A percentile compares a stretch with the other conserved stretches of the same genome.
Evolutionary conservation across 2,888 invertebrate genomes (phyloP).

Genomic region (Onthophagus sagittarius): DNA sequence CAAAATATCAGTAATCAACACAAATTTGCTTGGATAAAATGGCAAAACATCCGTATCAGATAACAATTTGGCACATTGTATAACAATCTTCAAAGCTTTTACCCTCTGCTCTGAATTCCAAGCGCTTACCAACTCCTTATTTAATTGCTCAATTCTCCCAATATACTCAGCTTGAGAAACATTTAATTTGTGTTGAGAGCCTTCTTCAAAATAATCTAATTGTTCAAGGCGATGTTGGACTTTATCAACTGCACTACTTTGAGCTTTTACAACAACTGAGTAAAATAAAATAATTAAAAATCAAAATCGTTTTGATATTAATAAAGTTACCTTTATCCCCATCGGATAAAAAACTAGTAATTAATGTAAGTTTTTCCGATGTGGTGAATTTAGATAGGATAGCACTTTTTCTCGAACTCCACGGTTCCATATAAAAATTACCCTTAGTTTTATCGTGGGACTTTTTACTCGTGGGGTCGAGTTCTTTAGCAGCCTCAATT

Average conservation of each 20-base stretch:
- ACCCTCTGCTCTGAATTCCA: conserved; percentile 95
- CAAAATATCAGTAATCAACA: conserved; percentile 90
- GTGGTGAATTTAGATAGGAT: conserved; percentile 91
- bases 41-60: conserved; percentile 85
- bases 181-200: conserved; percentile 79
- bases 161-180: conserved; percentile 87
- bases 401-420: conserved; percentile 69
- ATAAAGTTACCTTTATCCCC: conserved; percentile 66
- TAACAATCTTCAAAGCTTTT: conserved; percentile 92
- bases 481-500: conserved; percentile 19
- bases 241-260: conserved; percentile 79
- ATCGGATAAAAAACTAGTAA: conserved; percentile 81
- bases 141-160: conserved; percentile 83
- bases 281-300: conserved; percentile 3
- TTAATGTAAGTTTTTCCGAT: conserved; percentile 86
- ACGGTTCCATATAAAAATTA: conserved; percentile 59
- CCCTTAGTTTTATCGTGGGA: conserved; percentile 6
- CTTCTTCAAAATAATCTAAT: conserved; percentile 91
- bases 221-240: conserved; percentile 89
- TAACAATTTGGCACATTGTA: conserved; percentile 93
- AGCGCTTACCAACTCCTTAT: conserved; percentile 82
- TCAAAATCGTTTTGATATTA: background rate
- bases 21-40: conserved; percentile 98
- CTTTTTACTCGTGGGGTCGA: conserved; percentile 8
- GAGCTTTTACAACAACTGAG: conserved; percentile 73